Evolutionary conservation across 2,797 vertebrate genomes (phyloP), one percentile per base, ranked within the genome.

Genomic region (Tangara arthus): DNA sequence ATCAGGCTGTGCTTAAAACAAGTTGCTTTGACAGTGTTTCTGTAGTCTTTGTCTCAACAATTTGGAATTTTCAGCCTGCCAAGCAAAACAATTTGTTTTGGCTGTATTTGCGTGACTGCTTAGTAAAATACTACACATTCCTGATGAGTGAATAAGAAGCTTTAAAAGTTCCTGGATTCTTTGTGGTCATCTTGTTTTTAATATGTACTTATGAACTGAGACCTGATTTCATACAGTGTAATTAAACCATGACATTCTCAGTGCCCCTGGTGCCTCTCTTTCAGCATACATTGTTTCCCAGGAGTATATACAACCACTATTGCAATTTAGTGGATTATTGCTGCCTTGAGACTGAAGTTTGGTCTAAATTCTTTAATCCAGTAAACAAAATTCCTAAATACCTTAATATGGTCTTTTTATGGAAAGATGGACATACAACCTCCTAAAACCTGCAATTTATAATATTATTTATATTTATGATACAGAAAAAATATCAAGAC

Each of bases 121-220:
- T 71, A 82, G 94, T 96, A 91, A 97, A 97, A 97, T 97, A 82
- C 91, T 94, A 81, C 75, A 89, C 97, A 98, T 98, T 98, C 97
- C 95, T 97, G 64, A 78, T 50, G 81, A 92, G 79, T 98, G 98
- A 98, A 93, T 95, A 97, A 97, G 87, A 39, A 61, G 32, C 90
- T 88, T 96, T 46, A 92, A 87, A 87, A 69, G 96, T 83, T 77
- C 10, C 75, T 78, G 89, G 61, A 79, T 96, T 96, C 87, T 95
- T 93, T 96, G 93, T 92, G 95, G 94, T 94, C 90, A 63, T 96
- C 68, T 96, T 95, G 89, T 70, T 96, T 98, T 97, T 95, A 95
- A 95, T 90, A 46, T 12, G 47, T 93, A 55, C 14, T 86, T 93
- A 86, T 11, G 64, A 86, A 64, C 94, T 52, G 73, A 95, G 94